Base-by-base conservation (phyloP, 1,140 invertebrate species). In the Euura saliciscinereae region DNA sequence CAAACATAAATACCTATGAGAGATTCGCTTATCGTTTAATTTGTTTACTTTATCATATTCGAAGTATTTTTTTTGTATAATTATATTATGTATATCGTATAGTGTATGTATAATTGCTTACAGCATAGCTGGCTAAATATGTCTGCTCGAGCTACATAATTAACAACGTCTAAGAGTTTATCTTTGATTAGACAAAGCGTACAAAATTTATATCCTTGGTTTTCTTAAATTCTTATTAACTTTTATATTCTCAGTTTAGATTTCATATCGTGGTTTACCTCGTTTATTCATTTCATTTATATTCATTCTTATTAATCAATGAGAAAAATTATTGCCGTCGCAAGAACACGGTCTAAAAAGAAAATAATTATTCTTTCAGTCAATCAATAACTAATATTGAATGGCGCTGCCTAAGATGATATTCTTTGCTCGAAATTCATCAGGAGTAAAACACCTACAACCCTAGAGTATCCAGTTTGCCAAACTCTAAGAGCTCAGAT, bases 21-120 rank as follows among this genome's bases (percentile, higher is more conserved):
- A n/a, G n/a, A n/a, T n/a, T n/a, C n/a, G n/a, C n/a, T n/a, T n/a
- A n/a, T n/a, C n/a, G n/a, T n/a, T n/a, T n/a, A n/a, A n/a, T n/a
- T n/a, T n/a, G n/a, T n/a, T n/a, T n/a, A n/a, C n/a, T n/a, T n/a
- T n/a, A n/a, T n/a, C n/a, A n/a, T n/a, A n/a, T n/a, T n/a, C n/a
- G n/a, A n/a, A n/a, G n/a, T n/a, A n/a, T n/a, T n/a, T n/a, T n/a
- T n/a, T n/a, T n/a, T n/a, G n/a, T n/a, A n/a, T n/a, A n/a, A n/a
- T n/a, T n/a, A n/a, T n/a, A n/a, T n/a, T n/a, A n/a, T n/a, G n/a
- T n/a, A 59, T 59, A 59, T 59, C n/a, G 2, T 59, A 59, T 5
- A 59, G 51, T 59, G n/a, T n/a, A n/a, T n/a, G n/a, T 59, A 59
- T 59, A 59, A 59, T 59, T 59, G 51, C 51, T 59, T 59, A 59